Evolutionary conservation across 2,797 vertebrate species (phyloP), one percentile per base, ranked within the genome.

Genomic region (Selene dorsalis): DNA sequence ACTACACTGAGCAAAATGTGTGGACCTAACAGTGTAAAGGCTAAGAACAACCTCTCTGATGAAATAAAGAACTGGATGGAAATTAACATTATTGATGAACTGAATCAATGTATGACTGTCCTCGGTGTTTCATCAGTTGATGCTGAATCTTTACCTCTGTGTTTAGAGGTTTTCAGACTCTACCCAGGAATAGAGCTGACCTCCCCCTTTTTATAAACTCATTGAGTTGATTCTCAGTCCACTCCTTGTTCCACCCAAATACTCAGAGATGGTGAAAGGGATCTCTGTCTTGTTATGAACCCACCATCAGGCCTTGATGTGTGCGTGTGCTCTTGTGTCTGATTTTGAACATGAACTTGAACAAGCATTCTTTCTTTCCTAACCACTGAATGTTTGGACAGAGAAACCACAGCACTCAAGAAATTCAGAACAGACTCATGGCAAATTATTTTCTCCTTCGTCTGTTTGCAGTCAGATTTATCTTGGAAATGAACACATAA

Each of bases 391-490:
- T 86, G 79, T 91, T 88, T 91, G 84, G 77, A 82, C 76, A 77
- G 83, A 62, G 58, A 74, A 79, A 67, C 45, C 32, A n/a, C 61
- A 47, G 63, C 14, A 38, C 87, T 70, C 60, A 72, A 80, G 69
- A 88, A 84, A 86, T 87, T 88, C 79, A 70, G 80, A 89, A 78
- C 86, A 90, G 85, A 81, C 83, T 79, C 39, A 45, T 30, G 28
- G 79, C 65, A 84, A 88, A 88, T 81, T 5, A 77, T 88, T 73
- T 87, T 86, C 73, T 77, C 80, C 79, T 60, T 81, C 75, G 72
- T 81, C 73, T 91, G 85, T 92, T 91, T 92, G 87, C 88, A 22
- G 56, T 88, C 60, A 84, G 85, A 91, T 89, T 89, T 88, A 89
- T 91, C 91, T 88, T 76, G 70, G 84, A 90, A 92, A 87, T 86